Conservation (phyloP, 2,797 vertebrate species). For the Pangasius djambal region DNA sequence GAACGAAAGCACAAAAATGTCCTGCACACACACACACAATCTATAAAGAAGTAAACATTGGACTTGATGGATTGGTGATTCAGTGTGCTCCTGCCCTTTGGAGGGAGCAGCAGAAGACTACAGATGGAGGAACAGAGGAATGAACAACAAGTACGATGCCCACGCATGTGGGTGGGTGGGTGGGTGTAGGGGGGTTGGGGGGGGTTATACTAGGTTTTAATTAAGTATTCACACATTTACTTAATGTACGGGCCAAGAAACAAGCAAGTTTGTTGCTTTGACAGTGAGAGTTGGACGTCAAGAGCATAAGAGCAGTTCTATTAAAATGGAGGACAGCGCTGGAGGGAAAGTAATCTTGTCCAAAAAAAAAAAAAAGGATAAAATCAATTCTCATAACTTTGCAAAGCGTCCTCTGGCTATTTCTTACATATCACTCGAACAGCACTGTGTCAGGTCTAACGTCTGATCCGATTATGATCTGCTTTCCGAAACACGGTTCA, state of each 20-base stretch:
- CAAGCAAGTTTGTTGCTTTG: neutral
- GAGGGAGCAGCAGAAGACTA: slow-evolving; percentile 7
- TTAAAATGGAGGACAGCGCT: neutral
- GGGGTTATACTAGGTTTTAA: neutral
- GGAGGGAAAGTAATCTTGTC: neutral
- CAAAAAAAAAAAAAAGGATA: neutral
- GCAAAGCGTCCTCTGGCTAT: neutral
- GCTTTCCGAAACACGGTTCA: neutral
- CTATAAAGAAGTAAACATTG: slow-evolving; percentile 11
- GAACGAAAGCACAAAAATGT: neutral
- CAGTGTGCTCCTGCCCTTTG: slow-evolving; percentile 28
- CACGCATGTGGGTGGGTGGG: neutral
- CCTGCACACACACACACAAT: slow-evolving; percentile 27
- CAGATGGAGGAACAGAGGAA: slow-evolving; percentile 24
- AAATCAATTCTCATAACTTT: slow-evolving; percentile 18
- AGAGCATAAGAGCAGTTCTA: neutral
- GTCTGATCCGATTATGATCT: neutral
- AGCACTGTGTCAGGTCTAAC: neutral
- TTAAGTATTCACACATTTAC: neutral
- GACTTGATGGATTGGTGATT: slow-evolving; percentile 33
- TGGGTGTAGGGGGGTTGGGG: no score
- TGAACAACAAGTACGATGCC: neutral
- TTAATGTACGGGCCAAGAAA: neutral
- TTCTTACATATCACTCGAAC: neutral
- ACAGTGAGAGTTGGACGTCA: neutral